Base-by-base conservation (phyloP, 2,888 invertebrate species). In the Nomada fabriciana region DNA sequence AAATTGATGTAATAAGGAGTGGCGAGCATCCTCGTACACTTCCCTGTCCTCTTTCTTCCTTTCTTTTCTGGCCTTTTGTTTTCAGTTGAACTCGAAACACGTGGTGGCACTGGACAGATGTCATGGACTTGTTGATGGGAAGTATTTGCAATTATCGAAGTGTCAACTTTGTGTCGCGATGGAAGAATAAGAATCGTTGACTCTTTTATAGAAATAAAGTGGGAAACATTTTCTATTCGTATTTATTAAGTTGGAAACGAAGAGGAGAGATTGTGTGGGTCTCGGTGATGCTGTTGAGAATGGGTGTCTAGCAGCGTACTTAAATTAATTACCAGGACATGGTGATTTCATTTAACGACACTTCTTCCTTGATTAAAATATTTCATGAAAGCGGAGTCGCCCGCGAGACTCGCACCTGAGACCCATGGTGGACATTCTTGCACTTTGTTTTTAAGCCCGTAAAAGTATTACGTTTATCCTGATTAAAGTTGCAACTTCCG, bases 1-100 rank as follows among this genome's bases (percentile, higher is more conserved):
- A 63, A 77, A 76, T 76, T 80, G 76, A 83, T 68, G 61, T 23
- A 76, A 84, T 70, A 76, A 69, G 63, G 47, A 61, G 47, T 57
- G 68, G 61, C 43, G 42, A 76, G 53, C 55, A n/a, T 47, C 65
- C 13, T 53, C 55, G 2, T 18, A 3, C n/a, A 25, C 20, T 52
- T 50, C 20, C 23, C 55, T n/a, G 23, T 29, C 60, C 25, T 47
- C 23, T 50, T 25, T n/a, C 13, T n/a, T 53, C 59, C 42, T 55
- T 59, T 29, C 11, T 47, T 60, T 52, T 18, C 1, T 5, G 3
- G 7, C 20, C 9, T 13, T n/a, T 29, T 43, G 15, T 29, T 61
- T 25, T 2, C 23, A 23, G 18, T 25, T 59, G 15, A 20, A 59
- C 20, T 0, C 53, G 29, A 36, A 36, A 9, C 23, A 9, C 52